Base-by-base conservation (phyloP, 1,140 invertebrate species). In the Harpegnathos saltator region DNA sequence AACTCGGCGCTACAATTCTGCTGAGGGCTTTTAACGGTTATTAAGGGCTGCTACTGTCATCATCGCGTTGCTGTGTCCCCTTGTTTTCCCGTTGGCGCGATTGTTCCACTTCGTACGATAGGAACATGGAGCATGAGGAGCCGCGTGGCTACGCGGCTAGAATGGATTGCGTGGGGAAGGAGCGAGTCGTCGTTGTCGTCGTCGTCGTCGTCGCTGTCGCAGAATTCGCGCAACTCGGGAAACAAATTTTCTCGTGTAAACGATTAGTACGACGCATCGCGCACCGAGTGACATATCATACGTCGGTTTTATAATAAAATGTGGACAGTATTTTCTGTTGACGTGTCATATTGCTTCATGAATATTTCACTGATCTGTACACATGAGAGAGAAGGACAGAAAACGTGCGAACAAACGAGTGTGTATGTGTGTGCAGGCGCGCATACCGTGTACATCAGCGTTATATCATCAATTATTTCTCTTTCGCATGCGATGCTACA, bases 1-100 rank as follows among this genome's bases (percentile, higher is more conserved):
- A 63, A 74, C 44, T 38, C 78, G n/a, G n/a, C 12, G 7, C 5
- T 44, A 26, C 77, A 14, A 72, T 14, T 11, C 22, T n/a, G 48
- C 22, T 48, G 85, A 83, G 75, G 26, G 84, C 82, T 89, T 90
- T 89, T 86, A 90, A 81, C 69, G 66, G 83, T 89, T 83, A 90
- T 90, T 87, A 89, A 90, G 84, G 69, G 68, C 77, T 69, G 82
- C 61, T 65, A 11, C 62, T 15, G 58, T 54, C 24, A 11, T 33
- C 33, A 7, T n/a, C n/a, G n/a, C n/a, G n/a, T n/a, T n/a, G n/a
- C 3, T 44, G 24, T 14, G 24, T 52, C 9, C 12, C 69, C 24
- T 74, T 73, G 68, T 82, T 82, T 62, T 44, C 78, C 17, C 26
- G 74, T 52, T 17, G 72, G 44, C 24, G 24, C 14, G 61, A 78